These are phyloP conservation scores for Dysdera silvatica DNA, from an alignment of 1,140 invertebrate species.

Conservation along the genomic window DNA sequence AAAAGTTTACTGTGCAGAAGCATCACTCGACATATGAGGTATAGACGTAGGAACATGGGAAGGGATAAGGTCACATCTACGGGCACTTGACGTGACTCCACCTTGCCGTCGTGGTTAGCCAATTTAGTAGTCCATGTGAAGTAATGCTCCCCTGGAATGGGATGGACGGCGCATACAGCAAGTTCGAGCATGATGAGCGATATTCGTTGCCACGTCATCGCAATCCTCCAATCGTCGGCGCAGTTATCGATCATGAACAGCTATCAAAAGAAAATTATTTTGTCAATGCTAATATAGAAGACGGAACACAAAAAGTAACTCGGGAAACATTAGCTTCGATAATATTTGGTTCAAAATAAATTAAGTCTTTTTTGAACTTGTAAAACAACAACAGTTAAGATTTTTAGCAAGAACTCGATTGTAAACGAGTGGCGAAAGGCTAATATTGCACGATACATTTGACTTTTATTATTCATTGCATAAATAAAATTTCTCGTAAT, in stretches of 20 bases:
- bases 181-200: constrained; percentile 87
- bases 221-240: constrained; percentile 99
- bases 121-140: constrained; percentile 94
- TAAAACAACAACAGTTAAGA: no score
- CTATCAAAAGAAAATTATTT: constrained; percentile 54
- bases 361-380: no score
- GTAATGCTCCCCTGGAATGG: constrained; percentile 89
- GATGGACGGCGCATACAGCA: constrained; percentile 90
- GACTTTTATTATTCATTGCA: no score
- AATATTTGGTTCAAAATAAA: no score
- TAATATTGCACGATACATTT: no score
- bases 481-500: no score
- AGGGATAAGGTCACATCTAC: constrained; percentile 93
- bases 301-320: no score
- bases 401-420: no score
- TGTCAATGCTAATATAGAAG: no score
- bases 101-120: constrained; percentile 73
- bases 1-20: constrained; percentile 97
- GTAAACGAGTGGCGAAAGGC: no score
- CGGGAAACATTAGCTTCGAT: no score
- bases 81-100: constrained; percentile 61
- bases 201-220: constrained; percentile 95
- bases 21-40: constrained; percentile 99
- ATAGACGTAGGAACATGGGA: constrained; percentile 98
- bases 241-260: constrained; percentile 99